Conservation (phyloP, 2,888 invertebrate genomes). For the Cephus nigrinus region DNA sequence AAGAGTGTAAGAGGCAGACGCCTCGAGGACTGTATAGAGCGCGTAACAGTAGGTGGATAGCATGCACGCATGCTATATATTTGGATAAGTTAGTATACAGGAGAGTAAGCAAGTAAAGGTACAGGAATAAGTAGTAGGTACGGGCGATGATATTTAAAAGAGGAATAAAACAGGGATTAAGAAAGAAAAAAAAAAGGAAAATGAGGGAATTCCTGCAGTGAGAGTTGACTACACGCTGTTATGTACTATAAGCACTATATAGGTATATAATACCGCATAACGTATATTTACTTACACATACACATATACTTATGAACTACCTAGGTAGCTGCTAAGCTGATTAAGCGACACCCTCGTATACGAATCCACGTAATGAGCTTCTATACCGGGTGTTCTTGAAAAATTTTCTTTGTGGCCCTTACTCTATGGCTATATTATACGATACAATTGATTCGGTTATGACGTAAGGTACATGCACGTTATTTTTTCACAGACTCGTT, state of each 20-base stretch:
- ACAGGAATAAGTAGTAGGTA: not conserved
- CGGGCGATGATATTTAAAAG: slow-evolving; percentile 1
- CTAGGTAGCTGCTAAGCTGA: slow-evolving; percentile 35
- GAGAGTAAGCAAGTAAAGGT: not conserved
- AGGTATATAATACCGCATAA: not conserved
- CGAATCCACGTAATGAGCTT: slow-evolving; percentile 37
- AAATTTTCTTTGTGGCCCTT: not conserved
- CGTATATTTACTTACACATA: slow-evolving; percentile 8
- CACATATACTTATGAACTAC: slow-evolving; percentile 16
- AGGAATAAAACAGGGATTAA: not conserved
- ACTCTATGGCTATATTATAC: not conserved
- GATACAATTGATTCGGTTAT: not conserved
- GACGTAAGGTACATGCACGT: not conserved
- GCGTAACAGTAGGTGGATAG: not conserved
- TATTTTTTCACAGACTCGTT: not conserved
- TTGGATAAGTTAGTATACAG: not conserved
- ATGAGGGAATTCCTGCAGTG: not conserved
- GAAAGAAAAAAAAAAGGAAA: not conserved
- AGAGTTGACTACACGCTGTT: not conserved
- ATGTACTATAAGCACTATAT: not conserved
- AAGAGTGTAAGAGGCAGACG: not conserved
- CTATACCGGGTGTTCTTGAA: slow-evolving; percentile 28
- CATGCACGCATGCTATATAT: not conserved
- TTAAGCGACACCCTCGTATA: slow-evolving; percentile 38
- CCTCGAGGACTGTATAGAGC: not conserved